phyloP scores from a whole-genome alignment of 2,888 invertebrate genomes.

The Nephrotoma appendiculata region DNA sequence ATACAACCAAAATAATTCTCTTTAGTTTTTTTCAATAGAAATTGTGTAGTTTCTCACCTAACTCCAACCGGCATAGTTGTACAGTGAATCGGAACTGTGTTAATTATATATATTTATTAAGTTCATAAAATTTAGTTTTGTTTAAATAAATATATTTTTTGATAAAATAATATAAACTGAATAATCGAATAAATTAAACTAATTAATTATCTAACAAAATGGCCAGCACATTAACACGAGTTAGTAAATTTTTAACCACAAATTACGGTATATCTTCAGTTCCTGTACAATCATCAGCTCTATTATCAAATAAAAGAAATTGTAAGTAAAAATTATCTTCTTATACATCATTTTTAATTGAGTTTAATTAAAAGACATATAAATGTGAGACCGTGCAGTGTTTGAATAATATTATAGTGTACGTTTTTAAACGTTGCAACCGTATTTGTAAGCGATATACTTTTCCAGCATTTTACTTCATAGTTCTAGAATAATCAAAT shows the following conservation, averaged over 20 bases:
- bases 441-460: no score
- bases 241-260: conserved; percentile 5
- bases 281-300: not conserved
- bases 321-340: not conserved
- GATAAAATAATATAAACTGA: not conserved
- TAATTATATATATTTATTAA: not conserved
- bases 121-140: not conserved
- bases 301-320: not conserved
- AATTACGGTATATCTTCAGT: conserved; percentile 1
- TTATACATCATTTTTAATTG: not conserved
- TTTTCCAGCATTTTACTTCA: no score
- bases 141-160: not conserved
- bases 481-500: no score
- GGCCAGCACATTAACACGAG: conserved; percentile 7
- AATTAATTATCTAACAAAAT: not conserved
- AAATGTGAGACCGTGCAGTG: not conserved
- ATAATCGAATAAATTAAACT: not conserved
- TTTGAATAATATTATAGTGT: not conserved
- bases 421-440: not conserved
- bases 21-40: not conserved
- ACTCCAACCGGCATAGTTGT: not conserved
- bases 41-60: conserved; percentile 6
- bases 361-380: not conserved
- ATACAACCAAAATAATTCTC: not conserved
- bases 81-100: not conserved